These are phyloP conservation scores for Solenopsis invicta DNA, from an alignment of 1,140 invertebrate genomes.

Conservation along the genomic window DNA sequence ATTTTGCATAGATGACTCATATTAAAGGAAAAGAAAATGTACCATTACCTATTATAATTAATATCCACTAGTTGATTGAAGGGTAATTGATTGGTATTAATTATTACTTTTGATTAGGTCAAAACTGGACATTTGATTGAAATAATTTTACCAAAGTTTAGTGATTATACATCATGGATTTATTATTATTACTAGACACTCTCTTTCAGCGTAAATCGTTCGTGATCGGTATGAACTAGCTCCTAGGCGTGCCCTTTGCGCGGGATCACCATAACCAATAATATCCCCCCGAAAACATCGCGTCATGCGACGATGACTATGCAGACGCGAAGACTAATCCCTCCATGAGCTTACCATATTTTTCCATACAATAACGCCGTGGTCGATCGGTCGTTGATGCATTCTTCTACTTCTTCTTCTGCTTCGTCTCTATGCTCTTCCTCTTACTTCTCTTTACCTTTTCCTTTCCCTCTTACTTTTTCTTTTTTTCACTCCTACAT, in stretches of 20 bases:
- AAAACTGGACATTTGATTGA: no score
- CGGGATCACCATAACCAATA: conserved; percentile 79
- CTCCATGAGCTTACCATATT: conserved; percentile 78
- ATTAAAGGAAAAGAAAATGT: no score
- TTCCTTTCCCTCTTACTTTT: conserved; percentile 36
- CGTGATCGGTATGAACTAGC: conserved; percentile 55
- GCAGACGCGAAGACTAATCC: conserved; percentile 74
- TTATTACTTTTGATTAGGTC: no score
- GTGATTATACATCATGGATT: no score
- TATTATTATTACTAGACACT: no score
- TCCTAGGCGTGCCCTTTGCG: conserved; percentile 78
- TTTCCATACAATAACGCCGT: conserved; percentile 78
- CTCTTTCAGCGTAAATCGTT: background rate
- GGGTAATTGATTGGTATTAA: no score
- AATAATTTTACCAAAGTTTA: no score
- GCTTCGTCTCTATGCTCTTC: conserved; percentile 19
- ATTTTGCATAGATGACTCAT: no score
- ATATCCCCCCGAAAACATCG: conserved; percentile 71
- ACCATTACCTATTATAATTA: no score
- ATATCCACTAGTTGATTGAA: no score
- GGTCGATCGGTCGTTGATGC: conserved; percentile 56
- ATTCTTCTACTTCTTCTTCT: conserved; percentile 54
- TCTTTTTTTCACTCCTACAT: conserved; percentile 25
- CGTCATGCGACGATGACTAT: conserved; percentile 73
- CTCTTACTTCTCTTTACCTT: conserved; percentile 11